Base-by-base conservation (phyloP, 1,140 invertebrate species). In the Ceratosolen fusciceps region DNA sequence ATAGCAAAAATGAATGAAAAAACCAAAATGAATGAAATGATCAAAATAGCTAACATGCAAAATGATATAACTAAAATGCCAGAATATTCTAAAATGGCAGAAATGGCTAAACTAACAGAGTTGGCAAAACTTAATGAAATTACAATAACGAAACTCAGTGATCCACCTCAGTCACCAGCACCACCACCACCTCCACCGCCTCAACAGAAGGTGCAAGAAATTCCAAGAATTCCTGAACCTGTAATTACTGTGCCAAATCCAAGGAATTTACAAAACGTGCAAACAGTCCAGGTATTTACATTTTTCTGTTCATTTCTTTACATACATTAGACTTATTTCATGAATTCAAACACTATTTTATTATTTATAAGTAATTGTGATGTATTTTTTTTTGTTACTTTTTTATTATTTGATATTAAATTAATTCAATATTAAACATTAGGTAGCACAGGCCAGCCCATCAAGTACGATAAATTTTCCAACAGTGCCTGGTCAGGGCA, bases 201-300 rank as follows among this genome's bases (percentile, higher is more conserved):
- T 67, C 85, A 83, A 49, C 82, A 80, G 14, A 88, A 88, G 47
- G 82, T 87, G 21, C 83, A 84, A 31, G 89, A 90, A 80, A 84
- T 88, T 19, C 83, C 82, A 24, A 84, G 90, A 70, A 90, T 90
- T 71, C 88, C 90, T 21, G 90, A 90, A 82, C 90, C 90, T 84
- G 89, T 90, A 80, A 90, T 90, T 62, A 90, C 87, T 54, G 90
- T 90, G 85, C 90, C 90, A 88, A 90, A 90, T 58, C 90, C 90
- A 16, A 84, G 90, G 49, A 90, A 89, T 82, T 81, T 90, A 24
- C 90, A 90, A 80, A 86, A 88, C 49, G 86, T 87, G 68, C 88
- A 90, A 71, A 89, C 83, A 14, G 87, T 88, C 26, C 88, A 88
- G 82, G 81, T 79, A 74, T 24, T 60, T 60, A 34, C 47, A 24